These are phyloP conservation scores for Panagrolaimus sp. DNA, from an alignment of 1,140 invertebrate species.

Conservation along the genomic window DNA sequence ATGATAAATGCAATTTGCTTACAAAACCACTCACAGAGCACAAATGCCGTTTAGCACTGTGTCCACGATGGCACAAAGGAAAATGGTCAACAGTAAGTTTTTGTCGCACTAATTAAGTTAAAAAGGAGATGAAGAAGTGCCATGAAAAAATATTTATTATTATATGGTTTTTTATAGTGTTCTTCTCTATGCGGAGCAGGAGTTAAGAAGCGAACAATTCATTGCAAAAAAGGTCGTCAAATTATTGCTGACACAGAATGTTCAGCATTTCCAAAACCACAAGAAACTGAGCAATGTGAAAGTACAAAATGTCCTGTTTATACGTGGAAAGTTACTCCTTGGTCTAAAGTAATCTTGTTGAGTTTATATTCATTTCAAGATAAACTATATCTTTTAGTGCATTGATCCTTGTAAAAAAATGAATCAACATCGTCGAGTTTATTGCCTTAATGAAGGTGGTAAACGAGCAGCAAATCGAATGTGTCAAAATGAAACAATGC, in stretches of 20 bases:
- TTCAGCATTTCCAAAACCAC: conserved; percentile 48
- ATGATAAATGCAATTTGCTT: conserved; percentile 53
- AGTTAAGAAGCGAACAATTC: conserved; percentile 67
- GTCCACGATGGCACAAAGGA: conserved; percentile 66
- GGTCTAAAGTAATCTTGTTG: conserved; percentile 68
- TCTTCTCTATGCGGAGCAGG: conserved; percentile 76
- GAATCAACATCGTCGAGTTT: conserved; percentile 65
- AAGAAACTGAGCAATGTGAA: conserved; percentile 61
- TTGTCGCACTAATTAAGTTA: neutral
- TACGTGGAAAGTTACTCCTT: conserved; percentile 64
- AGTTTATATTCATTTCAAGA: no score
- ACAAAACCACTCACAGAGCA: conserved; percentile 53
- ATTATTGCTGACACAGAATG: conserved; percentile 63
- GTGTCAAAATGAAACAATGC: conserved; percentile 65
- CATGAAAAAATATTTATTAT: conserved; percentile 1
- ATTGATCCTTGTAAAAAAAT: conserved; percentile 69
- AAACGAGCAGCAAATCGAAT: conserved; percentile 62
- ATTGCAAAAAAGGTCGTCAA: conserved; percentile 66
- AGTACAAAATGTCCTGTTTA: conserved; percentile 62
- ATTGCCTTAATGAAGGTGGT: conserved; percentile 64
- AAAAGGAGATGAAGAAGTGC: conserved; percentile 6
- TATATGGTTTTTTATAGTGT: conserved; percentile 65
- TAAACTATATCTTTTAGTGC: no score
- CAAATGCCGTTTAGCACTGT: conserved; percentile 60
- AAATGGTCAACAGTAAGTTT: conserved; percentile 65